Evolutionary conservation across 1,140 invertebrate species (phyloP), one percentile per base, ranked within the genome.

Genomic region (Xylocopa sonorina): DNA sequence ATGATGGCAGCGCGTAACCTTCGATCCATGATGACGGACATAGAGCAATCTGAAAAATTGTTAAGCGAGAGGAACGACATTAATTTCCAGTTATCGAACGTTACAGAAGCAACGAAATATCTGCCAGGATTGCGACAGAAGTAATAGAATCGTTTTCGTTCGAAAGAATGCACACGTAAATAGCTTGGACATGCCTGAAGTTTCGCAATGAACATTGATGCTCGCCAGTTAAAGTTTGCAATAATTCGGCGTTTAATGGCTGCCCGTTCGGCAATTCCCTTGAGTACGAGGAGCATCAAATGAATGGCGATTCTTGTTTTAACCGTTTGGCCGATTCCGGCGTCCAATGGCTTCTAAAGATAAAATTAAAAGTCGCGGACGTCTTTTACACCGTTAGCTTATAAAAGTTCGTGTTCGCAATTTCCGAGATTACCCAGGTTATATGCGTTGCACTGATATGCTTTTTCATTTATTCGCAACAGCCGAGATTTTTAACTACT

Each of bases 261-360:
- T 18, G 51, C 18, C 34, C 0, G 34, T n/a, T 43, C 21, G n/a
- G 51, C 51, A 43, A 71, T 57, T 32, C 16, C 38, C 18, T 7
- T 0, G 24, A 18, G 67, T 27, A 51, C 38, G 57, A 43, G 34
- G 51, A 57, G 34, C n/a, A 6, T 38, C 7, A 34, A 69, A 57
- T 43, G 51, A 71, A 71, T 43, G 27, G 24, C 67, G 9, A 55
- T 71, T 57, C 38, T 38, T 43, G n/a, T 71, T 71, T 71, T 32
- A 29, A 71, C 38, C 27, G 51, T 55, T 32, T 24, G 18, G 14
- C 10, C 46, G 9, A 14, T 16, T 10, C 3, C 27, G 21, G 29
- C 29, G 46, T 67, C 21, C 12, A 43, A 43, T 9, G 41, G 6
- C 41, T 53, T 38, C 41, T 38, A 69, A 53, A 53, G 24, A 55